Base-by-base conservation (phyloP, 2,888 invertebrate species). In the Helobdella robusta region DNA sequence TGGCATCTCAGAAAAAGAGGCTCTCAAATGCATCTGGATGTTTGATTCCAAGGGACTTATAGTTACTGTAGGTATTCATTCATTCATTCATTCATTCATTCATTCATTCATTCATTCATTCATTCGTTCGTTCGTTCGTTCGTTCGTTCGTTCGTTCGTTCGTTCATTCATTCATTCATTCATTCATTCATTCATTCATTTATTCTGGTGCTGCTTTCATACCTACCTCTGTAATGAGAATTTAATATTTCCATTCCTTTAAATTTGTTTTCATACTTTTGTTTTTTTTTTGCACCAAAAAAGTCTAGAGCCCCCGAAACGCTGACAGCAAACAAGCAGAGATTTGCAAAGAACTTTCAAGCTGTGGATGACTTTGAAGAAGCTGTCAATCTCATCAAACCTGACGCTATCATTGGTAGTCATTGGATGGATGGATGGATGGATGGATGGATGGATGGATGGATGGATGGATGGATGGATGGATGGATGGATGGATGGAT, bases 11-110 rank as follows among this genome's bases (percentile, higher is more conserved):
- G 85, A 86, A 25, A 84, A 84, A 25, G 87, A 88, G 5, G 97
- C 97, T 0, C 84, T 85, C 66, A 79, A 79, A 0, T 87, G 85
- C 75, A 89, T 99, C 75, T 98, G 89, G 88, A 85, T 98, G 86
- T 89, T 95, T 59, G 97, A 98, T 81, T 92, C 92, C 46, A 89
- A 88, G 75, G 98, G 98, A 0, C 84, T 98, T 6, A 74, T 77
- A 75, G 91, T 92, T 0, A 89, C 87, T 73, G 80, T 78, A 4
- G 1, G 60, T 61, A 32, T 40, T 20, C 11, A 3, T 46, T 40
- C 5, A 36, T 36, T 58, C 8, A 25, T 11, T 32, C 69, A 67
- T 68, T 72, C 58, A 62, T 35, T 30, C 8, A 5, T 28, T 11
- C 15, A 5, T 58, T 32, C 6, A 58, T 50, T 6, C n/a, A 15